These are phyloP conservation scores for Polyodon spathula DNA, from an alignment of 2,113 vertebrate species.

Conservation along the genomic window DNA sequence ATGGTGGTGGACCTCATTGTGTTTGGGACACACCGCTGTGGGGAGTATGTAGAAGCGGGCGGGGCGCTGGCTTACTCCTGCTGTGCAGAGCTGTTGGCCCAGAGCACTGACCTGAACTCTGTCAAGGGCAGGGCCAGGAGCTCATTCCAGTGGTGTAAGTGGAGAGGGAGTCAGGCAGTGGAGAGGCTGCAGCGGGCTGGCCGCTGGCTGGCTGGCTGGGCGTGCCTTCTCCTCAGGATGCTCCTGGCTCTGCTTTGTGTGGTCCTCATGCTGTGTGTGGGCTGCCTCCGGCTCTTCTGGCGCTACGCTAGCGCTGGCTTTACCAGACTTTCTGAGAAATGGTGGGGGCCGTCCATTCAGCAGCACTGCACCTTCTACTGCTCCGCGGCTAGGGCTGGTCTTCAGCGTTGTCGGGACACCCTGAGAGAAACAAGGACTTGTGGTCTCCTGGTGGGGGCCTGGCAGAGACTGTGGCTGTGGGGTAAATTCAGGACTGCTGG, in stretches of 20 bases:
- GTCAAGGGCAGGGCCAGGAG: slow-evolving; percentile 46
- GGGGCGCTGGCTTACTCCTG: slow-evolving; percentile 59
- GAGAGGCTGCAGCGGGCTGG: slow-evolving; percentile 39
- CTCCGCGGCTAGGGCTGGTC: slow-evolving; percentile 18
- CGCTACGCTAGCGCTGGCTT: slow-evolving; percentile 34
- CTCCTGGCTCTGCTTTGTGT: slow-evolving; percentile 53
- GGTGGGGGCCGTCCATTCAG: slow-evolving; percentile 31
- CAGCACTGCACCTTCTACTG: slow-evolving; percentile 21
- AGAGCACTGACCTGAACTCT: slow-evolving; percentile 51
- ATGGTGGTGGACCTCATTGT: slow-evolving; percentile 74
- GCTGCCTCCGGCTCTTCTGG: slow-evolving; percentile 46
- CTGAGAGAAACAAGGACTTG: slow-evolving; percentile 53
- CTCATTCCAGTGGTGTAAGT: slow-evolving; percentile 42
- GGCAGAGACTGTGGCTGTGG: slow-evolving; percentile 28
- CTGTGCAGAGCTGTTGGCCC: slow-evolving; percentile 48
- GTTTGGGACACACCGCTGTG: slow-evolving; percentile 60
- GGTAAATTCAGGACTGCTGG: slow-evolving; percentile 32
- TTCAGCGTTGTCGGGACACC: slow-evolving; percentile 42
- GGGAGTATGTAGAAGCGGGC: slow-evolving; percentile 60
- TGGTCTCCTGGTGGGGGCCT: slow-evolving; percentile 37
- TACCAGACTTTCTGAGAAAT: slow-evolving; percentile 32
- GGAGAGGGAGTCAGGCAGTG: slow-evolving; percentile 26
- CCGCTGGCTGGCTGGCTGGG: slow-evolving; percentile 25
- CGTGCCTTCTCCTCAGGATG: slow-evolving; percentile 46
- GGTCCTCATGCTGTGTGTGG: slow-evolving; percentile 44